Evolutionary conservation across 2,888 invertebrate genomes (phyloP), one percentile per base, ranked within the genome.

Genomic region (Nomada lathburiana): DNA sequence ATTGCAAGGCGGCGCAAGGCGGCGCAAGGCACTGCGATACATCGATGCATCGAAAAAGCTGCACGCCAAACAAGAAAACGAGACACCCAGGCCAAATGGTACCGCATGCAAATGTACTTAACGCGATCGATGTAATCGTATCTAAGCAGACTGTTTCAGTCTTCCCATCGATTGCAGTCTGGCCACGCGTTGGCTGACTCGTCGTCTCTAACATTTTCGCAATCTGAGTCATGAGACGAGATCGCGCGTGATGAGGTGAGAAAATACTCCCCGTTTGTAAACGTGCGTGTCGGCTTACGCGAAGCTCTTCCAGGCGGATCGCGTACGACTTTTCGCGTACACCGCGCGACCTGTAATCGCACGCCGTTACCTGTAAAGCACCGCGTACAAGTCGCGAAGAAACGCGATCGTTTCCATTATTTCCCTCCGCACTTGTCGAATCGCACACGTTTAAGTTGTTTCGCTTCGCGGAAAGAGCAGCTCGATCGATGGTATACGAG

Each of bases 191-290:
- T 20, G 59, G 47, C 60, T 23, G 70, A 78, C 57, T 5, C 53
- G n/a, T 53, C 13, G 26, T 13, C n/a, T 16, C n/a, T 11, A 75
- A 78, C 60, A 83, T 77, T 83, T 77, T 80, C 74, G 67, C 64
- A 63, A 83, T 85, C 83, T 76, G 86, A 85, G 78, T 85, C 83
- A 86, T 47, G 57, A 60, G 70, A 60, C 1, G 60, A 52, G 76
- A 80, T 74, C 67, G 74, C 77, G 26, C 68, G 62, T 68, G 63
- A 79, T 70, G 63, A 57, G 57, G n/a, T 55, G 67, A 63, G 63
- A 77, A 79, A 79, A 74, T 79, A 80, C 44, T 76, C 29, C 36
- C 47, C 64, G 26, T 73, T 76, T 70, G 65, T 74, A 75, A 80
- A 81, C 64, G 16, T 23, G 52, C 60, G 72, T 63, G 36, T 86